Conservation (phyloP, 1,140 invertebrate species). For the Hyposmocoma kahamanoa region DNA sequence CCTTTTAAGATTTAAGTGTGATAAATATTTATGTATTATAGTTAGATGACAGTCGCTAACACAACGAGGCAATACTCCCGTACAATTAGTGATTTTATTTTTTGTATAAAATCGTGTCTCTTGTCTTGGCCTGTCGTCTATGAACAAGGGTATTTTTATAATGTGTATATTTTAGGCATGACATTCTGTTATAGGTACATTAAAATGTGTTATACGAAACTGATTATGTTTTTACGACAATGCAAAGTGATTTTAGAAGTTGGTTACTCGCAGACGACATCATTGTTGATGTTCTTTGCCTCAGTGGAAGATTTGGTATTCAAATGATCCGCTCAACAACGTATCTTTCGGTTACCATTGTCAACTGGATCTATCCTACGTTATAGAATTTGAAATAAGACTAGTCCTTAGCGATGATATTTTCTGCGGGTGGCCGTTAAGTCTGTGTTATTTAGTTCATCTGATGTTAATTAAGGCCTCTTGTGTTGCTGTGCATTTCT, state of each 20-base stretch:
- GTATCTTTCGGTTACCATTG: too few relatives aligned
- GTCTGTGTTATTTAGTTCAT: constrained; percentile 69
- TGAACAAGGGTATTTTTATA: constrained; percentile 53
- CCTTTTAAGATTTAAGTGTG: constrained; percentile 50
- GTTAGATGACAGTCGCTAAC: constrained; percentile 67
- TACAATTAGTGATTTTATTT: constrained; percentile 69
- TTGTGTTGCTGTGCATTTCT: constrained; percentile 70
- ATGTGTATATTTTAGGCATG: constrained; percentile 61
- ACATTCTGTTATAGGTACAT: constrained; percentile 41
- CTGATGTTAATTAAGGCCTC: constrained; percentile 58
- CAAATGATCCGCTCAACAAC: too few relatives aligned
- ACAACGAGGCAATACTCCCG: constrained; percentile 58
- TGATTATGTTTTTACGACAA: constrained; percentile 65
- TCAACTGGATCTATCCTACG: too few relatives aligned
- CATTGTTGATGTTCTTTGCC: too few relatives aligned
- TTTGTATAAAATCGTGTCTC: constrained; percentile 70
- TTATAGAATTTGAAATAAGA: constrained; percentile 15
- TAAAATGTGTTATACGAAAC: constrained; percentile 33
- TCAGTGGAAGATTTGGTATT: too few relatives aligned
- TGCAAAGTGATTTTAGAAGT: constrained; percentile 48
- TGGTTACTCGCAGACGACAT: constrained; percentile 48
- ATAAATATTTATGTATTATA: constrained; percentile 65
- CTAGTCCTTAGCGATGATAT: constrained; percentile 49
- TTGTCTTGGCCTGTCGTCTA: constrained; percentile 72
- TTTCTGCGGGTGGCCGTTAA: constrained; percentile 54